phyloP scores from a whole-genome alignment of 2,888 invertebrate genomes.

The Plemyria rubiginata region DNA sequence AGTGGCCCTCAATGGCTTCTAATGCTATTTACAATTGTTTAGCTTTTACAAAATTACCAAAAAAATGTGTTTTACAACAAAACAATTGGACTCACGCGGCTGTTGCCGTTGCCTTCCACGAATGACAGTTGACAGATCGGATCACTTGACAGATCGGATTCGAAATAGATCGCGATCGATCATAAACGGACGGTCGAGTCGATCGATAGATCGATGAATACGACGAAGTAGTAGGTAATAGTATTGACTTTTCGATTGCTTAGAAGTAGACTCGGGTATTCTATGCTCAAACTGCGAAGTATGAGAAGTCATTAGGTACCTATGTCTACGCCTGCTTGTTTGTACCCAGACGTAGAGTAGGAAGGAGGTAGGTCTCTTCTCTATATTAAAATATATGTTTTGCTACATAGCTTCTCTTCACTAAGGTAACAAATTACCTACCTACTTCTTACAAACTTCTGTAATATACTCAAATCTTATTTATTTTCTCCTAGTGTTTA shows the following conservation, averaged over 20 bases:
- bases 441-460: too few species aligned
- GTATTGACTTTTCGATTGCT: background rate
- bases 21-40: conserved; percentile 72
- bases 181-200: conserved; percentile 18
- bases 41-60: conserved; percentile 29
- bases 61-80: conserved; percentile 56
- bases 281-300: too few species aligned
- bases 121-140: conserved; percentile 54
- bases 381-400: too few species aligned
- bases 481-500: too few species aligned
- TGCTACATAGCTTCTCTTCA: too few species aligned
- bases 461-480: too few species aligned
- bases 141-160: conserved; percentile 50
- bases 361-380: too few species aligned
- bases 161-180: conserved; percentile 43
- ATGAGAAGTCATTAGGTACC: too few species aligned
- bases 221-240: background rate
- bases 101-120: conserved; percentile 52
- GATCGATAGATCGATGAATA: conserved; percentile 15
- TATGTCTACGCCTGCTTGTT: too few species aligned
- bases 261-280: background rate
- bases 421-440: too few species aligned
- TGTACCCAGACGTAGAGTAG: too few species aligned
- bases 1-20: conserved; percentile 66
- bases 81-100: conserved; percentile 47